A percentile compares a stretch with the other conserved stretches of the same genome.
Conservation (phyloP, 2,888 invertebrate species). For the Saturnia japonica region DNA sequence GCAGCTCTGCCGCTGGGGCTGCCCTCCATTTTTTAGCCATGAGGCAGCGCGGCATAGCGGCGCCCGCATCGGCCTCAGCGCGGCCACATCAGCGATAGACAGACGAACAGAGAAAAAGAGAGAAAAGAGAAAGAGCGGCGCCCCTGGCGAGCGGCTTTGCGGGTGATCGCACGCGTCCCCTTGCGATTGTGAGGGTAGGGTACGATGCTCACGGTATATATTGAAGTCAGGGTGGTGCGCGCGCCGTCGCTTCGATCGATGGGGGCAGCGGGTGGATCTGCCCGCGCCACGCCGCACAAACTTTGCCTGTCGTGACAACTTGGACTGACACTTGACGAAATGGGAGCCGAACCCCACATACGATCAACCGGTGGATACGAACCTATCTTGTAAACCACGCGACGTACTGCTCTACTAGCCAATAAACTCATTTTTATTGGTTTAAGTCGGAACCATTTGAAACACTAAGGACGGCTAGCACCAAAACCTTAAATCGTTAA, state of each 20-base stretch:
- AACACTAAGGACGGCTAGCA: too few relatives aligned
- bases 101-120: slow-evolving; percentile 80
- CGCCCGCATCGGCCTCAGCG: slow-evolving; percentile 81
- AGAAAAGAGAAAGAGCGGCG: slow-evolving; percentile 80
- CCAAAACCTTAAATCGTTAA: too few relatives aligned
- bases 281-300: slow-evolving; percentile 57
- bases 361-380: slow-evolving; percentile 70
- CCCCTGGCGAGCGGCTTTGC: slow-evolving; percentile 78
- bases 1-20: slow-evolving; percentile 80
- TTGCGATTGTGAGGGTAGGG: slow-evolving; percentile 80
- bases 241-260: slow-evolving; percentile 73
- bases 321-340: slow-evolving; percentile 61
- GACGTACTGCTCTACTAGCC: slow-evolving; percentile 9
- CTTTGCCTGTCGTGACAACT: slow-evolving; percentile 65
- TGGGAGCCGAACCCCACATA: slow-evolving; percentile 44
- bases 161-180: slow-evolving; percentile 80
- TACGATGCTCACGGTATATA: slow-evolving; percentile 74
- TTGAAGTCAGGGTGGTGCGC: slow-evolving; percentile 66
- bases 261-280: slow-evolving; percentile 48
- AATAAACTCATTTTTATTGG: slow-evolving; percentile 1
- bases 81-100: slow-evolving; percentile 78
- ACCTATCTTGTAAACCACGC: slow-evolving; percentile 35
- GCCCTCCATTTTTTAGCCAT: slow-evolving; percentile 98
- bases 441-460: not conserved
- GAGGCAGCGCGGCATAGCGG: slow-evolving; percentile 95